These are phyloP conservation scores for Tenthredo scrophulariae DNA, from an alignment of 2,888 invertebrate species.

Conservation along the genomic window DNA sequence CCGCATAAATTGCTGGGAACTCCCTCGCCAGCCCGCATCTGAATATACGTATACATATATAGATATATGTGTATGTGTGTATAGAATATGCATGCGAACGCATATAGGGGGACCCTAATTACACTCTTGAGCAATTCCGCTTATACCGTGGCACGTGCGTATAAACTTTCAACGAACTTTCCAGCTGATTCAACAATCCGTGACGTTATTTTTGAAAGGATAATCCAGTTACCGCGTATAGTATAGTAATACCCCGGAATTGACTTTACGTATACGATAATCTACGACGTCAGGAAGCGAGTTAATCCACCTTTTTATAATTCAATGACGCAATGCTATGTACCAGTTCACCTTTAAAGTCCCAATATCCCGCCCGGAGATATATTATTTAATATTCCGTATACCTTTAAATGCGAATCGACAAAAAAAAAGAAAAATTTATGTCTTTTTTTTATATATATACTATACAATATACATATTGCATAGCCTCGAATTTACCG, in stretches of 20 bases:
- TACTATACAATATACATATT: not conserved
- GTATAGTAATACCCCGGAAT: not conserved
- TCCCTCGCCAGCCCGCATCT: constrained; percentile 23
- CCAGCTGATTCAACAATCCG: constrained; percentile 42
- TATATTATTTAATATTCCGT: not conserved
- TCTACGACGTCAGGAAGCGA: constrained; percentile 15
- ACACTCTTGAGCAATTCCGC: constrained; percentile 35
- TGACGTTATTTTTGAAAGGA: constrained; percentile 52
- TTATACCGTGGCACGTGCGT: constrained; percentile 26
- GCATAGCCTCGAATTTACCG: not conserved
- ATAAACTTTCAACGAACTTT: constrained; percentile 46
- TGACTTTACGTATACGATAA: not conserved
- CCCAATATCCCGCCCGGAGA: not conserved
- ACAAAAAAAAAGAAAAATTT: not conserved
- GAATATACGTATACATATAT: constrained; percentile 59
- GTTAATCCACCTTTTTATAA: not conserved
- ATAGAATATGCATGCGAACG: constrained; percentile 36
- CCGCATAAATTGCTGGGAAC: constrained; percentile 41
- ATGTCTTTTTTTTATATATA: too few species aligned
- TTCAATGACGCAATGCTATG: constrained; percentile 10
- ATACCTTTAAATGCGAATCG: not conserved
- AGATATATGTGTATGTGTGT: not conserved
- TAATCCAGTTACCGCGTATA: constrained; percentile 55
- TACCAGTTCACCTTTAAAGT: constrained; percentile 25
- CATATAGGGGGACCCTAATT: constrained; percentile 45